These are phyloP conservation scores for Paramuricea clavata DNA, from an alignment of 92 coral and sea anemone genomes.

Conservation along the genomic window DNA sequence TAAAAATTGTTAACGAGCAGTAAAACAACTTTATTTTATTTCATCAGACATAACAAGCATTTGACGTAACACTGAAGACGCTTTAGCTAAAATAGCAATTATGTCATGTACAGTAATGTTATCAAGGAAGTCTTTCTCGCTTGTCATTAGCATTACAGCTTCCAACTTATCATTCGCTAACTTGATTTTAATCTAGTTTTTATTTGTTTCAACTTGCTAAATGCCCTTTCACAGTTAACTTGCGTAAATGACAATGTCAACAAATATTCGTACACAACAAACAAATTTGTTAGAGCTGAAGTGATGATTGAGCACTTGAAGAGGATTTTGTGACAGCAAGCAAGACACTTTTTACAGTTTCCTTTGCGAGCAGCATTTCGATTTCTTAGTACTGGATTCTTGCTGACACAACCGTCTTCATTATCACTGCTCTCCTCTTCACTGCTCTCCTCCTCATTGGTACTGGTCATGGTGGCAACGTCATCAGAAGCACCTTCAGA, in stretches of 20 bases:
- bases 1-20: background rate
- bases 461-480: background rate
- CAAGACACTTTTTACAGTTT: conserved; percentile 80
- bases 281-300: conserved; percentile 22
- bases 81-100: conserved; percentile 21
- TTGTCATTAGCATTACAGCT: conserved; percentile 1
- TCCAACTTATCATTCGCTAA: conserved; percentile 23
- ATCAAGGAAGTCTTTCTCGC: conserved; percentile 32
- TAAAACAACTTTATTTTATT: background rate
- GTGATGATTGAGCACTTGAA: conserved; percentile 6
- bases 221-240: conserved; percentile 36
- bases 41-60: background rate
- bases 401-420: background rate
- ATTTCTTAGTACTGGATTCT: background rate
- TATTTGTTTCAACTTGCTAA: conserved; percentile 16
- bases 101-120: conserved; percentile 16
- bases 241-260: conserved; percentile 24
- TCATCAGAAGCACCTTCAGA: conserved; percentile 16
- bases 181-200: background rate
- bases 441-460: conserved; percentile 13
- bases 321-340: conserved; percentile 54
- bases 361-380: conserved; percentile 32
- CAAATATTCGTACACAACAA: conserved; percentile 14
- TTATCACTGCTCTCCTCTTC: background rate
- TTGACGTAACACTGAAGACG: background rate